Evolutionary conservation across 2,888 invertebrate species (phyloP).

Genomic region (Plebejus melissa): DNA sequence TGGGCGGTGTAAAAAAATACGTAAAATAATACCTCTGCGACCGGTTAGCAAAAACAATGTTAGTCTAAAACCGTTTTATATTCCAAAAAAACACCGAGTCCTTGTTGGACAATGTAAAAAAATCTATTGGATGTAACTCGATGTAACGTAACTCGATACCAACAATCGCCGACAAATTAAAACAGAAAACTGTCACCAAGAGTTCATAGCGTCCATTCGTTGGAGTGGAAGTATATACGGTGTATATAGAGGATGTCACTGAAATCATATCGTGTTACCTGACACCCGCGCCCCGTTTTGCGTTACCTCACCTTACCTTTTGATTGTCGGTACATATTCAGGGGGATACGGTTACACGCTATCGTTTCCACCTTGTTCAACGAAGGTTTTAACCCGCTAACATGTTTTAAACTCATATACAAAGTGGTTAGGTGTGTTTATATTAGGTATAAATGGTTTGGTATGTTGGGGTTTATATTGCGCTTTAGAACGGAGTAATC

Average conservation of each 20-base stretch:
- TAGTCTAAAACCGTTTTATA: conserved; percentile 14
- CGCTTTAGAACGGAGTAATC: neutral
- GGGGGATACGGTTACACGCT: neutral
- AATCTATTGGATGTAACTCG: conserved; percentile 34
- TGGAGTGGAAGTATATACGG: conserved; percentile 36
- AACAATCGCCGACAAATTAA: conserved; percentile 45
- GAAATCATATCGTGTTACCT: conserved; percentile 62
- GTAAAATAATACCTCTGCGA: conserved; percentile 7
- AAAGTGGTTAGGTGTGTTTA: neutral
- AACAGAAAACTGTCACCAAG: conserved; percentile 62
- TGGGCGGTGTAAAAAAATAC: neutral
- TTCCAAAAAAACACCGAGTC: conserved; percentile 11
- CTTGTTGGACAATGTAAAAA: conserved; percentile 17
- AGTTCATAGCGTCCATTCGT: conserved; percentile 51
- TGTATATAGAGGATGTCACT: conserved; percentile 58
- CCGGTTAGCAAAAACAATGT: conserved; percentile 22
- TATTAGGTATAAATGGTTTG: neutral
- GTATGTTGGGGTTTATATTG: neutral
- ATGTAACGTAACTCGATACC: conserved; percentile 39
- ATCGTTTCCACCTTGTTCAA: conserved; percentile 12
- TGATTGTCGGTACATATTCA: conserved; percentile 20
- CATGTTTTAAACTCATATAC: conserved; percentile 4
- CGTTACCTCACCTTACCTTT: conserved; percentile 23
- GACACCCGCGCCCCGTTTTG: conserved; percentile 47
- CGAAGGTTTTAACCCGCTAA: neutral